Conservation (phyloP, 2,113 vertebrate species). For the Craseonycteris thonglongyai region DNA sequence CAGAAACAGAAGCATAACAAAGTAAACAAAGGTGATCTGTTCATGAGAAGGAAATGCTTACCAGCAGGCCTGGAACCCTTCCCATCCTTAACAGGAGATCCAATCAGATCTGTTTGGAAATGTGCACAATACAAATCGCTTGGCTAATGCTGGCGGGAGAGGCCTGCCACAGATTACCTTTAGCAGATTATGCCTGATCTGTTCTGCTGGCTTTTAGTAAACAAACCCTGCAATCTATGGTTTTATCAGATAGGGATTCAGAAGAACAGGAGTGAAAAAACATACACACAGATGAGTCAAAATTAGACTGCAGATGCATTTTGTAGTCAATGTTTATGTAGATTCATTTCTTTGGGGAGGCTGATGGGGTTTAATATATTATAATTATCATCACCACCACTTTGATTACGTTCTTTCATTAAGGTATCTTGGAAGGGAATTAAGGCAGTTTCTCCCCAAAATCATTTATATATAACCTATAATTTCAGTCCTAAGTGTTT, state of each 20-base stretch:
- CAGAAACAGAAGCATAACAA: background rate
- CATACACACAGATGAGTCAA: background rate
- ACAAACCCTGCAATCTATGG: background rate
- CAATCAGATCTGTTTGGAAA: background rate
- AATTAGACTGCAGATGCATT: background rate
- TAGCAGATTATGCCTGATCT: background rate
- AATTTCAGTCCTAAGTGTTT: conserved; percentile 11
- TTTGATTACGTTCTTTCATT: background rate
- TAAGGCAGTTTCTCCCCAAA: conserved; percentile 18
- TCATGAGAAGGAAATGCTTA: background rate
- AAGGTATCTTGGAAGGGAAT: background rate
- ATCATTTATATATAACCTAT: background rate
- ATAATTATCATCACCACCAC: background rate
- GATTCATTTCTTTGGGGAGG: background rate
- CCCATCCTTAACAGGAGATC: background rate
- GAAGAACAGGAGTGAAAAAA: background rate
- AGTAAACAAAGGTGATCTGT: background rate
- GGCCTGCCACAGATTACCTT: background rate
- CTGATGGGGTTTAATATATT: background rate
- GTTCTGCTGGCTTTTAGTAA: background rate
- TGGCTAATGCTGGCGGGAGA: background rate
- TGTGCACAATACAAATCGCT: background rate
- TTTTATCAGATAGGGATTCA: background rate
- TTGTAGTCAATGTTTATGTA: background rate
- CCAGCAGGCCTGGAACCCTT: background rate